These are phyloP conservation scores for Dufourea novaeangliae DNA, from an alignment of 1,140 invertebrate genomes.

Conservation along the genomic window DNA sequence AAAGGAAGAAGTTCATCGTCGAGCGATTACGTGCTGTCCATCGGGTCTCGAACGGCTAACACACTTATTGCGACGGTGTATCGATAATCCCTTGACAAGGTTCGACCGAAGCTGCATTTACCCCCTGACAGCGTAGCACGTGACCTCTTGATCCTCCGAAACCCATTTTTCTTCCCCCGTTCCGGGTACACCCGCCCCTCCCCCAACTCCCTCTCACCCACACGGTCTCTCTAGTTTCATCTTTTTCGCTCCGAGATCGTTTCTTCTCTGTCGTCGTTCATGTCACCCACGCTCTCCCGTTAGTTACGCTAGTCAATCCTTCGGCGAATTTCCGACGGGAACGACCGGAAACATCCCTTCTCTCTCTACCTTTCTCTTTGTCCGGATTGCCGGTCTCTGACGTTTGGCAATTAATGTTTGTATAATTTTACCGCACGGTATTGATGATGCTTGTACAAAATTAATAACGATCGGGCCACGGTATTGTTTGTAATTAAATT, in stretches of 20 bases:
- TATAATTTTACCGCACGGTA: neutral
- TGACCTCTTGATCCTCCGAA: conserved; percentile 49
- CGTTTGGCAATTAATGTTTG: neutral
- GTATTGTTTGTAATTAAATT: conserved; percentile 29
- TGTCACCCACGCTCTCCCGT: conserved; percentile 18
- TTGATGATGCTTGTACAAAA: conserved; percentile 19
- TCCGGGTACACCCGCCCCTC: neutral
- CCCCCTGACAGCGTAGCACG: conserved; percentile 39
- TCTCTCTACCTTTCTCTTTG: neutral
- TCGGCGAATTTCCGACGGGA: conserved; percentile 20
- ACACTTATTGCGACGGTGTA: conserved; percentile 47
- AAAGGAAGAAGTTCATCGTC: conserved; percentile 37
- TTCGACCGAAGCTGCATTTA: conserved; percentile 48
- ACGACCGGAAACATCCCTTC: neutral
- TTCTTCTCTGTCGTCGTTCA: neutral
- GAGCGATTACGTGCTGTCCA: conserved; percentile 38
- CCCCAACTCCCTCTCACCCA: too few species aligned
- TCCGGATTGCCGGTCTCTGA: neutral
- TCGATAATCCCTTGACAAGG: conserved; percentile 54
- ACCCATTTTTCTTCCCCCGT: conserved; percentile 52
- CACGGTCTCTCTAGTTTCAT: neutral
- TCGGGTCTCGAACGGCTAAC: conserved; percentile 16
- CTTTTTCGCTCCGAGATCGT: conserved; percentile 13
- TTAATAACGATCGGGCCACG: conserved; percentile 5
- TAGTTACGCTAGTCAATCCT: conserved; percentile 33